These are phyloP conservation scores for Karalla daura DNA, from an alignment of 2,797 vertebrate genomes.

Conservation along the genomic window DNA sequence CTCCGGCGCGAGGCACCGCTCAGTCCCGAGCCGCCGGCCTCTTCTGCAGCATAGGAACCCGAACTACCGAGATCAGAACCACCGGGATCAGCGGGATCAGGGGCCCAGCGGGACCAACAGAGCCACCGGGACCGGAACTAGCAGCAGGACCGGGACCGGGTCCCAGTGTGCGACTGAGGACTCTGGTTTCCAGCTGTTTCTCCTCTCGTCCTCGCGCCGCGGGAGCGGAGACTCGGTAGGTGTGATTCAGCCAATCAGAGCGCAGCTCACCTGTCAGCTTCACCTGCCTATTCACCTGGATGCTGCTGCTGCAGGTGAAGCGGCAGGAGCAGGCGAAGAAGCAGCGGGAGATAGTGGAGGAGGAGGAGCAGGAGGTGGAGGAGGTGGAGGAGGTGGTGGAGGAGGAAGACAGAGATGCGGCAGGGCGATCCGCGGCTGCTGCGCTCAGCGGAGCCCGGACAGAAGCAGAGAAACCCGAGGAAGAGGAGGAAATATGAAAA, in stretches of 20 bases:
- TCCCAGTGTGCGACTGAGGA: too few species aligned
- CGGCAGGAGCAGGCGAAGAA: constrained; percentile 53
- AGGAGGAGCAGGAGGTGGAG: constrained; percentile 22
- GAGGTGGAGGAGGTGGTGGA: neutral
- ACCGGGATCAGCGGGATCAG: too few species aligned
- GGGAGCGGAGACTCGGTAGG: too few species aligned
- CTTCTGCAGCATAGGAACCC: neutral
- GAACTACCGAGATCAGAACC: constrained; percentile 8
- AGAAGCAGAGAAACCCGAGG: neutral
- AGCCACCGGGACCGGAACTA: too few species aligned
- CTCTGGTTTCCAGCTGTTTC: too few species aligned
- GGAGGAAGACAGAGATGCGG: neutral
- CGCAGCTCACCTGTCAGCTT: constrained; percentile 44
- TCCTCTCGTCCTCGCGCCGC: neutral
- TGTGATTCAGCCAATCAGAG: constrained; percentile 66
- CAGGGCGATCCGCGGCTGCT: too few species aligned
- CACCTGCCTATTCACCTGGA: too few species aligned
- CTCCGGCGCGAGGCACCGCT: constrained; percentile 85
- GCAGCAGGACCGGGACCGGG: too few species aligned
- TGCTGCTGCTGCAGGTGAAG: constrained; percentile 73
- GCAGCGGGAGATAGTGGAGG: neutral
- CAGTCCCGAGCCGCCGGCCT: constrained; percentile 91
- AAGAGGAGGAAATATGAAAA: too few species aligned
- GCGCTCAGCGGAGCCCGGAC: neutral
- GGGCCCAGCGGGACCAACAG: too few species aligned